phyloP scores from a whole-genome alignment of 1,140 invertebrate genomes.

The Bombus soroeensis region DNA sequence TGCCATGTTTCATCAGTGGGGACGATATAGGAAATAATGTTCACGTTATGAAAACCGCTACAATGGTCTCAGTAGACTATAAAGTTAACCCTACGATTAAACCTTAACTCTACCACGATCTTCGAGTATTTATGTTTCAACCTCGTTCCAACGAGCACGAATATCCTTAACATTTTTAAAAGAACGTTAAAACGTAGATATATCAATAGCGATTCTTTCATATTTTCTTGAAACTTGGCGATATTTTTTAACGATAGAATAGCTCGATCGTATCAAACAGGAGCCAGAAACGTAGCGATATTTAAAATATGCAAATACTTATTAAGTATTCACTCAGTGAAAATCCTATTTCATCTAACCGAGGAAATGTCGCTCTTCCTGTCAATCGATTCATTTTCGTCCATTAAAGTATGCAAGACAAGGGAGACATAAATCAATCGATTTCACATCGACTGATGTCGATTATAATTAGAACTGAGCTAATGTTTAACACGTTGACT shows the following conservation, averaged over 20 bases:
- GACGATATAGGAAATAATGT: not conserved
- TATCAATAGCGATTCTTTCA: not conserved
- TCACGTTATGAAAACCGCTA: not conserved
- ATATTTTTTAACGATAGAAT: too few species aligned
- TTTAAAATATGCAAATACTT: too few species aligned
- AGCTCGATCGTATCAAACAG: too few species aligned
- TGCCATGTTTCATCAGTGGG: not conserved
- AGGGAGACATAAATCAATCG: not conserved
- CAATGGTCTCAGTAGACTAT: too few species aligned
- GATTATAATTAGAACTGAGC: not conserved
- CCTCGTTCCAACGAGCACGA: too few species aligned
- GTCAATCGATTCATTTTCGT: not conserved
- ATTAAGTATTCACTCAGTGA: not conserved
- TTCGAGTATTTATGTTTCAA: not conserved
- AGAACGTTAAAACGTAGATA: not conserved
- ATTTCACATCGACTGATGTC: too few species aligned
- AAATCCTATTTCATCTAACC: not conserved
- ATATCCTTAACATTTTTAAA: not conserved
- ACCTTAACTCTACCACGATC: not conserved
- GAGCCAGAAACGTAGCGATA: too few species aligned
- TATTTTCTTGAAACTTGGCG: not conserved
- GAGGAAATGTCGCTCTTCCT: not conserved
- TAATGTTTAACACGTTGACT: too few species aligned
- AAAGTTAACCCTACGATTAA: not conserved
- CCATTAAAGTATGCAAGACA: not conserved